phyloP scores from a whole-genome alignment of 2,113 vertebrate species.

The Leptodactylus fuscus region DNA sequence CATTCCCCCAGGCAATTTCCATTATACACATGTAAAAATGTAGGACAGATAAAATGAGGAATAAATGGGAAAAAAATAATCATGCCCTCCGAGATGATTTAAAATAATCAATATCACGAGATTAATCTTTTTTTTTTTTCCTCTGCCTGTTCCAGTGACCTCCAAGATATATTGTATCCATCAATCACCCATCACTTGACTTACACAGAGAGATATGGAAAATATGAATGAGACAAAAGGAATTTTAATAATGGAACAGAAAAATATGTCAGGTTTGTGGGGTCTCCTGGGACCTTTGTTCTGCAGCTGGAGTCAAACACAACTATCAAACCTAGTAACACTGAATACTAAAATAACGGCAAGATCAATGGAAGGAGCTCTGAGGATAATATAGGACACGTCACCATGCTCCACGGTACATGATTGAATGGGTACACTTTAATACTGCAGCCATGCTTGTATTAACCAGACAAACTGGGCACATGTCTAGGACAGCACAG shows the following conservation, averaged over 20 bases:
- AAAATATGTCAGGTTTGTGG: constrained; percentile 28
- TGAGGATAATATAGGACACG: neutral
- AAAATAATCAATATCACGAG: constrained; percentile 43
- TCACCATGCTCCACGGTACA: neutral
- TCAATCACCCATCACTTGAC: constrained; percentile 42
- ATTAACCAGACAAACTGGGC: neutral
- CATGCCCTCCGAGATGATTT: constrained; percentile 20
- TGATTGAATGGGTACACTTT: neutral
- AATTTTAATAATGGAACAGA: constrained; percentile 37
- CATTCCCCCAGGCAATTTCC: constrained; percentile 17
- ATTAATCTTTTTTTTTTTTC: neutral
- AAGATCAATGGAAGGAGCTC: neutral
- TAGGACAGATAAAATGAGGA: constrained; percentile 40
- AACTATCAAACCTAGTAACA: neutral
- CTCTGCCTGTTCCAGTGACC: constrained; percentile 16
- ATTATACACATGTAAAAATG: constrained; percentile 37
- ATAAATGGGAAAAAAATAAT: constrained; percentile 32
- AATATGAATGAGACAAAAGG: constrained; percentile 25
- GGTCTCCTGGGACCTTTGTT: neutral
- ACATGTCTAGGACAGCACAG: neutral
- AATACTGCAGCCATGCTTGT: neutral
- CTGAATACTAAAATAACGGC: constrained; percentile 8
- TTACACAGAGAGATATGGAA: neutral
- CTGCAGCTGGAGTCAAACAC: constrained; percentile 8
- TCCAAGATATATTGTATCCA: constrained; percentile 48